Base-by-base conservation (phyloP, 2,797 vertebrate species). In the Gymnothorax reevesii region DNA sequence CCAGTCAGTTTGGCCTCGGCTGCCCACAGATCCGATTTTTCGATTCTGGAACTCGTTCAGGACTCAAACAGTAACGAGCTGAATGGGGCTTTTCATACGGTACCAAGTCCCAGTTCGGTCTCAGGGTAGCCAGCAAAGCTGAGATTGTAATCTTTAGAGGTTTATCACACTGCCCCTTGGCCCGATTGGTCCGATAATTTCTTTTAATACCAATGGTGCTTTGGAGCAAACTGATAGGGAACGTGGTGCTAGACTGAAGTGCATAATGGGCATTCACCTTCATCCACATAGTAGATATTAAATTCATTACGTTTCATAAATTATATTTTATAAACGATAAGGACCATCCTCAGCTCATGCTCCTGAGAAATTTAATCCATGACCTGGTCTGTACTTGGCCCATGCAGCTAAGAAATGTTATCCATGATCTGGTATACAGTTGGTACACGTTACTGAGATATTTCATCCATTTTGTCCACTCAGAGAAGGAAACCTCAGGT, bases 1-100 rank as follows among this genome's bases (percentile, higher is more conserved):
- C 33, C 60, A 22, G 42, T 54, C 13, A 54, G 62, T 27, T 27
- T 0, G 10, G 57, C 22, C 55, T 25, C 57, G 27, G 86, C 66
- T 13, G 10, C 12, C 33, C 27, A 57, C 27, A 54, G 82, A 62
- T 79, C 20, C 52, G 82, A 79, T 87, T 13, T 20, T 27, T 60
- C 59, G 82, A 87, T 52, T 33, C 17, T 75, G 86, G 66, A 83
- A 57, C 22, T 10, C 2, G 7, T 75, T 57, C 82, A 77, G 57
- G 12, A 57, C 57, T 12, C 42, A 27, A 42, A 25, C 12, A 52
- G 57, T 17, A 1, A 25, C 33, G 55, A 2, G 59, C 33, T 49
- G 66, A 83, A 73, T 84, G n/a, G 52, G 69, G n/a, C 15, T 33
- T 27, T 84, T 75, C 55, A 25, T 73, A 22, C 27, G n/a, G 82